phyloP scores from a whole-genome alignment of 2,797 vertebrate species.

The Manis javanica region DNA sequence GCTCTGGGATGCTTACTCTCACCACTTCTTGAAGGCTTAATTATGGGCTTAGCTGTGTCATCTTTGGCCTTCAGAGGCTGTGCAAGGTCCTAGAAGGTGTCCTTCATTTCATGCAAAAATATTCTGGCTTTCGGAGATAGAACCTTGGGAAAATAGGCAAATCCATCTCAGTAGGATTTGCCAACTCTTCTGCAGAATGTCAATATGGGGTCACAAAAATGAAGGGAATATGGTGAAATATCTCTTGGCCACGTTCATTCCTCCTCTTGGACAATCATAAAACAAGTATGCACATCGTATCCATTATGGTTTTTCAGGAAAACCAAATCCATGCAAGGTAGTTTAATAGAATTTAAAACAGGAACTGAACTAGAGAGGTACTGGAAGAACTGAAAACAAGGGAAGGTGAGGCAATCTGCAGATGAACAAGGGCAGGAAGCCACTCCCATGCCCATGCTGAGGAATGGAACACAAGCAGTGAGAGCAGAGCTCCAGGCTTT shows the following conservation, averaged over 20 bases:
- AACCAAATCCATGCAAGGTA: neutral
- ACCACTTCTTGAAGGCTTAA: constrained; percentile 1
- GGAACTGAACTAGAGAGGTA: neutral
- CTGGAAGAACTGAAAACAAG: neutral
- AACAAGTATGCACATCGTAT: neutral
- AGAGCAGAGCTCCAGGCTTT: neutral
- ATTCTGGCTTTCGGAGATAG: neutral
- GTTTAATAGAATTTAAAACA: neutral
- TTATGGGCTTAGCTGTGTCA: neutral
- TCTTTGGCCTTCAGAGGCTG: constrained; percentile 16
- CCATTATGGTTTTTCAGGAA: neutral
- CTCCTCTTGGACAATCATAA: neutral
- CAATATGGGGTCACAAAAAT: neutral
- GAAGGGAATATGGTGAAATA: neutral
- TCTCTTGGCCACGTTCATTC: neutral
- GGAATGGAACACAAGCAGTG: neutral
- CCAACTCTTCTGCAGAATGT: neutral
- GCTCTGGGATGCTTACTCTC: neutral
- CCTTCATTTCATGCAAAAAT: constrained; percentile 9
- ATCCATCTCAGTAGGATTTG: neutral
- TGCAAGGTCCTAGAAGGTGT: constrained; percentile 37
- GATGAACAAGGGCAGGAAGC: neutral
- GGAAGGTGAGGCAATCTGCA: neutral
- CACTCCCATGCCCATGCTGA: neutral
- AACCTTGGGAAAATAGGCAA: neutral